Evolutionary conservation across 2,113 vertebrate species (phyloP), one percentile per base, ranked within the genome.

Genomic region (Andinoacara biseriatus): DNA sequence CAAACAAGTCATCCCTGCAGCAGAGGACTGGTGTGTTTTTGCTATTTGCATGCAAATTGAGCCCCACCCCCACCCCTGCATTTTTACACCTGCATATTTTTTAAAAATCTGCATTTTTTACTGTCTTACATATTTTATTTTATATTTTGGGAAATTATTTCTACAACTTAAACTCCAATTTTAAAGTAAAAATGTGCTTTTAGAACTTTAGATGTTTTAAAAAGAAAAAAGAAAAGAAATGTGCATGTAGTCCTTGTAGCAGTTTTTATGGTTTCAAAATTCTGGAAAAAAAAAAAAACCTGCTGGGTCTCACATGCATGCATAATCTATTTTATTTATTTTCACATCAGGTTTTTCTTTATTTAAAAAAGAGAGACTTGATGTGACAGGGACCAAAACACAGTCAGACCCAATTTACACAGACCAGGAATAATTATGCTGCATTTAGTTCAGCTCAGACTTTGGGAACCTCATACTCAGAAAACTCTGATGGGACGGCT

Each of bases 21-120:
- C 4, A 3, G 56, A 85, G 74, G 58, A 86, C 88, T 82, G 67
- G 57, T 85, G 77, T 18, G 7, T 90, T 86, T 83, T 78, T 78
- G 78, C 86, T 89, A 92, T 94, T 93, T 91, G 89, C 80, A 94
- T 94, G 85, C 87, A 94, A 93, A 93, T 93, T 18, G 78, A 61
- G 15, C 3, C 33, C 26, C 80, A 54, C 17, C 52, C 78, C 43
- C 54, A 69, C 58, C 58, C 76, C n/a, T n/a, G n/a, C n/a, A n/a
- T n/a, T n/a, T n/a, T n/a, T n/a, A n/a, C n/a, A n/a, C n/a, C n/a
- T n/a, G n/a, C n/a, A n/a, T n/a, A n/a, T n/a, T n/a, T n/a, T n/a
- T n/a, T n/a, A n/a, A n/a, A n/a, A n/a, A n/a, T n/a, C n/a, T n/a
- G n/a, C n/a, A n/a, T n/a, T n/a, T n/a, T n/a, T 15, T 69, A 69